These are phyloP conservation scores for Cichladusa arquata DNA, from an alignment of 2,113 vertebrate genomes.

Conservation along the genomic window DNA sequence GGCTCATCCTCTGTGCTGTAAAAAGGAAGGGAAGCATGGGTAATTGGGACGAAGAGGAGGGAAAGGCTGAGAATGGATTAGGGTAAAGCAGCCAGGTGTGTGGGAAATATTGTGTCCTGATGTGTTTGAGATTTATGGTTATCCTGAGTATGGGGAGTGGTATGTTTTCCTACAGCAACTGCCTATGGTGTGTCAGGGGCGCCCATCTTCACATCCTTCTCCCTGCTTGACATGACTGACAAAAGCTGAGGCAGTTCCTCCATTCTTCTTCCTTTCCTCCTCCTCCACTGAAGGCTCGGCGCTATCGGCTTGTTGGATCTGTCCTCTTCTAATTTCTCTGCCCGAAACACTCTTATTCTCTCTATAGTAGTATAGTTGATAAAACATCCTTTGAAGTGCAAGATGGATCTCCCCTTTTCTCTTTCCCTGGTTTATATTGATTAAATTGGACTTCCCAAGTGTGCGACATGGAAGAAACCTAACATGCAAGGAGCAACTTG, in stretches of 20 bases:
- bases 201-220: neutral
- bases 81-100: neutral
- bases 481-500: neutral
- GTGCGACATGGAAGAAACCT: neutral
- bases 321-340: neutral
- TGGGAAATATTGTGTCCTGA: neutral
- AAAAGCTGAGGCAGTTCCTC: neutral
- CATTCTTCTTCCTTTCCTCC: neutral
- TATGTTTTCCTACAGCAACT: neutral
- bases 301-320: neutral
- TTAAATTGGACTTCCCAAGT: neutral
- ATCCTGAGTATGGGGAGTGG: neutral
- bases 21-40: fast-evolving
- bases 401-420: neutral
- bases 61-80: neutral
- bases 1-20: too few relatives aligned
- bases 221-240: fast-evolving
- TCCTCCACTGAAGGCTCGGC: neutral
- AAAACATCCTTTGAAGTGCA: neutral
- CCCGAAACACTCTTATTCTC: neutral
- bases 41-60: neutral
- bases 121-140: neutral
- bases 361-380: neutral
- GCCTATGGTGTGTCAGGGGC: fast-evolving
- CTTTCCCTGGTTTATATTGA: neutral